phyloP scores from a whole-genome alignment of 2,888 invertebrate genomes.

The Epiblema foenella region DNA sequence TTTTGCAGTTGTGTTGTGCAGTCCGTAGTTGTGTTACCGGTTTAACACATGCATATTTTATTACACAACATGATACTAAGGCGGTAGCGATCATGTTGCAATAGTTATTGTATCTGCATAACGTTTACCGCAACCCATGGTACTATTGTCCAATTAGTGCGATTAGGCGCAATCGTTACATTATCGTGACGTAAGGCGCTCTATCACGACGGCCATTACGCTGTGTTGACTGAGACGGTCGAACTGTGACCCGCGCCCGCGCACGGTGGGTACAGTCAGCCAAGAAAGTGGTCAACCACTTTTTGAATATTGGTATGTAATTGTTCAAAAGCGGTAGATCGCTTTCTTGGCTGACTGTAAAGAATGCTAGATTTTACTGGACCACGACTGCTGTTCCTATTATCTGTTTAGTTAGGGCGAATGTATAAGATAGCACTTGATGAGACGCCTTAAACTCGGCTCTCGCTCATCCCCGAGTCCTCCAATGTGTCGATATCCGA shows the following conservation, averaged over 20 bases:
- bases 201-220: slow-evolving; percentile 29
- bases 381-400: too few species aligned
- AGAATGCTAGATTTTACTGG: too few species aligned
- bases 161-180: slow-evolving; percentile 20
- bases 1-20: too few species aligned
- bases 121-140: slow-evolving; percentile 9
- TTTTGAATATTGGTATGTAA: too few species aligned
- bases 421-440: too few species aligned
- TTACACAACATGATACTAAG: slow-evolving; percentile 4
- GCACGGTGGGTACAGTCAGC: neutral
- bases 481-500: too few species aligned
- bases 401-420: too few species aligned
- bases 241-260: slow-evolving; percentile 21
- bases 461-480: too few species aligned
- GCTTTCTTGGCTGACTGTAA: too few species aligned
- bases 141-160: slow-evolving; percentile 29
- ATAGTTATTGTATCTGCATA: slow-evolving; percentile 19
- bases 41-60: neutral
- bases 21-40: neutral
- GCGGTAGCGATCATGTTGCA: slow-evolving; percentile 7
- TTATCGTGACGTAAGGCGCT: slow-evolving; percentile 33
- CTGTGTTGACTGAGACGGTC: slow-evolving; percentile 25
- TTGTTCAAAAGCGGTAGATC: too few species aligned
- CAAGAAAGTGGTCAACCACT: too few species aligned
- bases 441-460: too few species aligned